Evolutionary conservation across 2,113 vertebrate species (phyloP).

Genomic region (Stigmatopora nigra): DNA sequence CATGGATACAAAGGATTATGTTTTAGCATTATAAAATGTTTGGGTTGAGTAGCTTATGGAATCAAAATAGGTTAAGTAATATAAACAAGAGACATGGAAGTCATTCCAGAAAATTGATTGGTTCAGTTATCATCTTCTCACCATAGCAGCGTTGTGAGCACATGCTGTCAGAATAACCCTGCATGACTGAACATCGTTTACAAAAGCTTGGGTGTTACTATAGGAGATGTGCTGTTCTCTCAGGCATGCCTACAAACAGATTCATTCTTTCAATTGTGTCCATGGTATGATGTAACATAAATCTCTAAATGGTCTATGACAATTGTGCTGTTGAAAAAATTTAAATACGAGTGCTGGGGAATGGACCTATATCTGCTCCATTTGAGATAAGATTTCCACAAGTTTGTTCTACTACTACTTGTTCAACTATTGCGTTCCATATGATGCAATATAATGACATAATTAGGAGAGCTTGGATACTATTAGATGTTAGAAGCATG

Average conservation of each 20-base stretch:
- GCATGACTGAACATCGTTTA: conserved; percentile 6
- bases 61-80: not conserved
- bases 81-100: not conserved
- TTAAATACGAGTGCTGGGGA: conserved; percentile 39
- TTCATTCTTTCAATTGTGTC: not conserved
- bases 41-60: not conserved
- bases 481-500: no score
- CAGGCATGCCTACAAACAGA: conserved; percentile 4
- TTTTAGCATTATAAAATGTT: not conserved
- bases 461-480: no score
- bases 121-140: conserved; percentile 5
- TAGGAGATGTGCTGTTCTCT: not conserved
- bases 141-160: conserved; percentile 6
- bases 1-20: not conserved
- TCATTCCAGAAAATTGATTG: not conserved
- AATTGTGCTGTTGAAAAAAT: not conserved
- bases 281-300: not conserved
- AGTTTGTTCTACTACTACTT: conserved; percentile 32
- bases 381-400: conserved; percentile 34
- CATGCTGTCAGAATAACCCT: conserved; percentile 5
- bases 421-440: no score
- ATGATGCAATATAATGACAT: no score
- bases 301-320: not conserved
- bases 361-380: conserved; percentile 36
- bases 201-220: not conserved